A percentile compares a stretch with the other conserved stretches of the same genome.
Conservation (phyloP, 2,797 vertebrate genomes). For the Malurus splendens region DNA sequence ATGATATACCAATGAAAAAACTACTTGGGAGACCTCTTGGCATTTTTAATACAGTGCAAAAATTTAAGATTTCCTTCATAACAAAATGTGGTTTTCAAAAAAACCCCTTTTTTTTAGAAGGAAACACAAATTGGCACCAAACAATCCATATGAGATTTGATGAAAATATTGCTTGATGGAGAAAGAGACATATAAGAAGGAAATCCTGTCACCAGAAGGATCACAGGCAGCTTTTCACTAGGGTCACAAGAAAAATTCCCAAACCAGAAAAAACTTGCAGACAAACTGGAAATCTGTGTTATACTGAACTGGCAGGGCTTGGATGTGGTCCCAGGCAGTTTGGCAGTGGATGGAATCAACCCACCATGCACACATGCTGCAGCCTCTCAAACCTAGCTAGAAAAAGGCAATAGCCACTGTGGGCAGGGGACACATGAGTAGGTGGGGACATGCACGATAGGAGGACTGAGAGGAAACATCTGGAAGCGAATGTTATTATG, state of each 20-base stretch:
- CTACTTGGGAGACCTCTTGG: accelerated
- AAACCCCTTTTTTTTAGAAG: not conserved
- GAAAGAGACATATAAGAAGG: not conserved
- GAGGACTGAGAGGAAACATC: not conserved
- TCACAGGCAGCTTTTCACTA: not conserved
- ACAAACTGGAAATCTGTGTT: not conserved
- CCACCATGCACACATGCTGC: accelerated
- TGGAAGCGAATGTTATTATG: not conserved
- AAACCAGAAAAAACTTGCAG: not conserved
- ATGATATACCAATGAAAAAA: not conserved
- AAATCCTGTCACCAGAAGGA: not conserved
- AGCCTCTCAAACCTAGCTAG: not conserved
- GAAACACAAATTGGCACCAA: not conserved
- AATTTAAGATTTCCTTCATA: not conserved
- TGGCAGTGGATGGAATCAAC: not conserved
- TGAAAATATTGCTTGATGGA: not conserved
- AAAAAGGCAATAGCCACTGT: not conserved
- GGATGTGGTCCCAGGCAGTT: not conserved
- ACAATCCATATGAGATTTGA: not conserved
- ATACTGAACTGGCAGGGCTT: not conserved
- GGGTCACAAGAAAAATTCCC: not conserved
- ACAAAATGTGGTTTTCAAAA: not conserved
- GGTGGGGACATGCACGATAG: not conserved
- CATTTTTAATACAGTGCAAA: not conserved
- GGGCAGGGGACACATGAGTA: not conserved